Evolutionary conservation across 2,797 vertebrate genomes (phyloP), one percentile per base, ranked within the genome.

Genomic region (Pipistrellus nathusii): DNA sequence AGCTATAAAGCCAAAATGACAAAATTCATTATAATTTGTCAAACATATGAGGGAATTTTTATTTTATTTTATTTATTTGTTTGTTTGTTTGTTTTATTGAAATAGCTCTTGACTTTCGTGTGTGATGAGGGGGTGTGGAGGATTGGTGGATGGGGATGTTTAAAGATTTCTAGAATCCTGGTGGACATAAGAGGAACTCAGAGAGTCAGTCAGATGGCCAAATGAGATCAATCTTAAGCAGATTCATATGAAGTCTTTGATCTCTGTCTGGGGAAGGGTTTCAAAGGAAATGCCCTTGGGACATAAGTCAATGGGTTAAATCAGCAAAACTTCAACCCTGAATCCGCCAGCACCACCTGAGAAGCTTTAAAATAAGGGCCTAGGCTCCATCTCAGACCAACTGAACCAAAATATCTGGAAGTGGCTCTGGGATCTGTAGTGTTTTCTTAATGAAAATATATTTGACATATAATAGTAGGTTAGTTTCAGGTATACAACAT

Each of bases 271-370:
- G 62, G 38, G 62, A 88, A 81, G 68, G 30, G 62, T 73, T 55
- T 90, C 86, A 93, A 27, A 95, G 82, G 38, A 84, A 88, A 75
- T 80, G 32, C 27, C 84, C 72, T n/a, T 12, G 17, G 9, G 48
- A 3, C 10, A 3, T 38, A 53, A 51, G 27, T 76, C 69, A 83
- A 35, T 35, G 46, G 30, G 51, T 55, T 35, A 41, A 64, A 25
- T 48, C 91, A 64, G 44, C 38, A 35, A 84, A 80, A 44, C 78
- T 66, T n/a, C 62, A 84, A 17, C 78, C 46, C 6, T 48, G 48
- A 51, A n/a, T 13, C 6, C 8, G 35, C 8, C 38, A 38, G 21
- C 12, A 59, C 81, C 48, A 81, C 21, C 20, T 35, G 41, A 81
- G 32, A 27, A 32, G 32, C 62, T 64, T 57, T 46, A 66, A 59